Base-by-base conservation (phyloP, 1,140 invertebrate genomes). In the Zaprionus vittiger region DNA sequence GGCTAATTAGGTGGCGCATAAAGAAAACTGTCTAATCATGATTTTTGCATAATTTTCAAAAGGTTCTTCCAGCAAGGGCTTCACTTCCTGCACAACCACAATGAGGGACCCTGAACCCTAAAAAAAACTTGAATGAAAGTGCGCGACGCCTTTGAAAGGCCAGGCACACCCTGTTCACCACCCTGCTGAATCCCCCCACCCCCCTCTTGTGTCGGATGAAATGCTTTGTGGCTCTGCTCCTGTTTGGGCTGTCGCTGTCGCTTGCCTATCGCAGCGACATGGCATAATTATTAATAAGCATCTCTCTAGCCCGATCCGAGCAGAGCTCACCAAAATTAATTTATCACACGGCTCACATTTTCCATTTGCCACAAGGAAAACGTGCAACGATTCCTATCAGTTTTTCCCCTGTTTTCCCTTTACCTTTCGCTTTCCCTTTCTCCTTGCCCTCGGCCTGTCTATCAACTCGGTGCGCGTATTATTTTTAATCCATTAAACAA, bases 401-500 rank as follows among this genome's bases (percentile, higher is more conserved):
- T 63, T 57, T 69, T 37, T 59, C 66, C 49, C 55, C 26, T 28
- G 7, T 24, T 56, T 59, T 34, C 65, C 54, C 14, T 56, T 56
- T 56, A 7, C 26, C 15, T 31, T 17, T 56, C 54, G 34, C 64
- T 65, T 28, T 57, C 73, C 60, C 17, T 59, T 59, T 47, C 20
- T 4, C 54, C 38, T 44, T 15, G 15, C 38, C 52, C 17, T 66
- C 31, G 15, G 38, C 5, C 60, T 22, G 37, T 60, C 54, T 62
- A 59, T 37, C 49, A 67, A 22, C 62, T 64, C 65, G 62, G 49
- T 41, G 77, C 77, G 62, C 77, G 68, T 83, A 87, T 90, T 90
- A 90, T 89, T 89, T 89, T 89, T 89, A 89, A 89, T 89, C 84
- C 84, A 89, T 89, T 89, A 89, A 89, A 89, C 84, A 89, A 89